Evolutionary conservation across 2,113 vertebrate species (phyloP).

Genomic region (Salvelinus alpinus): DNA sequence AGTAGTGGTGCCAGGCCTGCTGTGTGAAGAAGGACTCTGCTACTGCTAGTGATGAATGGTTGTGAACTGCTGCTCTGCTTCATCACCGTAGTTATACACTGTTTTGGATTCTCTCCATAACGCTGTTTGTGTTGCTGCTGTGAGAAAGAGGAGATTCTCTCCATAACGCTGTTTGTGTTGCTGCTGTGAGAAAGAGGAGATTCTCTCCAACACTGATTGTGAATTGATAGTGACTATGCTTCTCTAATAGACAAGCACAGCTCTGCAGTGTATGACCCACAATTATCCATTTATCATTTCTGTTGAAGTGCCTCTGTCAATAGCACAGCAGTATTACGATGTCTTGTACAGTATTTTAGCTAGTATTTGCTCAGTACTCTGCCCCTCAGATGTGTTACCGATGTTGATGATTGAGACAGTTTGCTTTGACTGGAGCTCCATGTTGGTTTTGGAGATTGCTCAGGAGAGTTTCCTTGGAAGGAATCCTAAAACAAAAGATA

Average conservation of each 20-base stretch:
- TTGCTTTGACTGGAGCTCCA: neutral
- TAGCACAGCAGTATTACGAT: neutral
- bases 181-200: neutral
- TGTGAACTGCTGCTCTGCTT: no score
- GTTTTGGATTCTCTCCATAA: neutral
- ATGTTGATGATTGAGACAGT: neutral
- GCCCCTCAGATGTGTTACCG: no score
- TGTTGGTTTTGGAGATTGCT: conserved; percentile 1
- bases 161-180: conserved; percentile 20
- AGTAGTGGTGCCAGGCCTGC: neutral
- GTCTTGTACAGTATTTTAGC: neutral
- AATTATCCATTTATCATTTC: neutral
- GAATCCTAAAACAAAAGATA: neutral
- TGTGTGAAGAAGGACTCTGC: conserved; percentile 22
- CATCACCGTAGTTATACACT: neutral
- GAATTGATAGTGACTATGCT: neutral
- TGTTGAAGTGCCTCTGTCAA: neutral
- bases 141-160: neutral
- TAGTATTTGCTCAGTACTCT: no score
- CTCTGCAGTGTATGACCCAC: neutral
- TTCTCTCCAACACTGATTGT: neutral
- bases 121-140: conserved; percentile 18
- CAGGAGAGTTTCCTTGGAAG: neutral
- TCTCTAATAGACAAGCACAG: neutral
- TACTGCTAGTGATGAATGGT: neutral